A percentile compares a stretch with the other conserved stretches of the same genome.
Evolutionary conservation across 2,797 vertebrate genomes (phyloP).

Genomic region (Austrolebias charrua): DNA sequence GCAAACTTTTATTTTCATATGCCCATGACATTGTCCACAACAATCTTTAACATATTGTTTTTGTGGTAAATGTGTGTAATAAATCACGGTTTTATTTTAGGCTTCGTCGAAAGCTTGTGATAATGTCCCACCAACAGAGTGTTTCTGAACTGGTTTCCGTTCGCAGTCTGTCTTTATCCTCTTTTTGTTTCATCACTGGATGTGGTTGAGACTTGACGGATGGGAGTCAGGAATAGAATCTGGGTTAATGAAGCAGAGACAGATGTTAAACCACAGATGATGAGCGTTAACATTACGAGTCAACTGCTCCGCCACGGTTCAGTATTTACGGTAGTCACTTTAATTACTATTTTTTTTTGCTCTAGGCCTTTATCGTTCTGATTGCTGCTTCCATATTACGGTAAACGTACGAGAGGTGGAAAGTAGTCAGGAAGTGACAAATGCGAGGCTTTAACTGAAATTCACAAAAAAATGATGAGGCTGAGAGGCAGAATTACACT

Average conservation of each 20-base stretch:
- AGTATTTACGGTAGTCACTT: conserved; percentile 30
- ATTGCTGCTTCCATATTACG: conserved; percentile 28
- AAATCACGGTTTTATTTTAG: background rate
- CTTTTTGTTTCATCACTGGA: conserved; percentile 19
- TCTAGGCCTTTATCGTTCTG: conserved; percentile 16
- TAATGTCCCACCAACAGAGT: background rate
- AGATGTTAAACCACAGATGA: conserved; percentile 24
- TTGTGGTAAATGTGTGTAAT: conserved; percentile 1
- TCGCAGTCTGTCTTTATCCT: conserved; percentile 9
- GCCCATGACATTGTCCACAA: background rate
- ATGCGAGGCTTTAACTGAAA: conserved; percentile 21
- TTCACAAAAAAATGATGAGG: background rate
- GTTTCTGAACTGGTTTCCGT: background rate
- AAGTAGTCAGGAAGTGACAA: conserved; percentile 12
- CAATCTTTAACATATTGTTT: background rate
- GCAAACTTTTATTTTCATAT: no score
- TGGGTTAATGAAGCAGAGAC: conserved; percentile 39
- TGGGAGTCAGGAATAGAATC: conserved; percentile 27
- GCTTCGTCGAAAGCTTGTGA: background rate
- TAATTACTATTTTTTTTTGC: conserved; percentile 36
- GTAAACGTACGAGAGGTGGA: conserved; percentile 12
- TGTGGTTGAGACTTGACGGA: conserved; percentile 39
- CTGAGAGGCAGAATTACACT: conserved; percentile 7
- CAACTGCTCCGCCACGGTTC: conserved; percentile 22
- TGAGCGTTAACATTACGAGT: conserved; percentile 10